Conservation (phyloP, 2,113 vertebrate species). For the Muntiacus muntjak region DNA sequence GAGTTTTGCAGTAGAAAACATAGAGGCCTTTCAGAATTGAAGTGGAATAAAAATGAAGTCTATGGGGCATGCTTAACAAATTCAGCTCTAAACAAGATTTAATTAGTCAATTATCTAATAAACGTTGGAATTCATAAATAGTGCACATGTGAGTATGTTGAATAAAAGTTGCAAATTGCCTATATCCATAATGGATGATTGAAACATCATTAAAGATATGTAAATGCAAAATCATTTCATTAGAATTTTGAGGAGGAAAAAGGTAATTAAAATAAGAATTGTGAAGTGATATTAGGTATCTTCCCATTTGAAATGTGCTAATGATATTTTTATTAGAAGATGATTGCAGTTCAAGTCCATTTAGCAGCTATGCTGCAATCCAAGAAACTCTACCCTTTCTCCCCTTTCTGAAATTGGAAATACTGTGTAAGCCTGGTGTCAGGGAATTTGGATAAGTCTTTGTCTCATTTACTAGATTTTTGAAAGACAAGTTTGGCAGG, state of each 20-base stretch:
- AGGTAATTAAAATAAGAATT: conserved; percentile 54
- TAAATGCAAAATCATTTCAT: conserved; percentile 55
- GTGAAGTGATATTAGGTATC: conserved; percentile 33
- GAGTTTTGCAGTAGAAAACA: not conserved
- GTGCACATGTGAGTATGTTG: conserved; percentile 29
- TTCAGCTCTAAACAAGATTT: conserved; percentile 46
- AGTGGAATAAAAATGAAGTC: conserved; percentile 40
- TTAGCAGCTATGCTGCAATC: not conserved
- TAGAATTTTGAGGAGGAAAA: conserved; percentile 49
- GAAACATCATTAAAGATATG: conserved; percentile 61
- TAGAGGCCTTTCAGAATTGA: conserved; percentile 1
- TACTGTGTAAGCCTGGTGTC: not conserved
- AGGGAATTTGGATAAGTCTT: not conserved
- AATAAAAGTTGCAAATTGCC: conserved; percentile 57
- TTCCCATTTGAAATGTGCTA: conserved; percentile 38
- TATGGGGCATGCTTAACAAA: conserved; percentile 52
- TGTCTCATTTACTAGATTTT: not conserved
- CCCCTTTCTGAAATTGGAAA: not conserved
- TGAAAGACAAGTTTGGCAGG: not conserved
- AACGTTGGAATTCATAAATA: conserved; percentile 63
- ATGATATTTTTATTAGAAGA: conserved; percentile 30
- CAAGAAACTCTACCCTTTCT: not conserved
- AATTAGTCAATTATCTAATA: conserved; percentile 70
- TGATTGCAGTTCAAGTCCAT: not conserved
- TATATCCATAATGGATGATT: conserved; percentile 52